Conservation (phyloP, 2,797 vertebrate species). For the Crypturellus tataupa region DNA sequence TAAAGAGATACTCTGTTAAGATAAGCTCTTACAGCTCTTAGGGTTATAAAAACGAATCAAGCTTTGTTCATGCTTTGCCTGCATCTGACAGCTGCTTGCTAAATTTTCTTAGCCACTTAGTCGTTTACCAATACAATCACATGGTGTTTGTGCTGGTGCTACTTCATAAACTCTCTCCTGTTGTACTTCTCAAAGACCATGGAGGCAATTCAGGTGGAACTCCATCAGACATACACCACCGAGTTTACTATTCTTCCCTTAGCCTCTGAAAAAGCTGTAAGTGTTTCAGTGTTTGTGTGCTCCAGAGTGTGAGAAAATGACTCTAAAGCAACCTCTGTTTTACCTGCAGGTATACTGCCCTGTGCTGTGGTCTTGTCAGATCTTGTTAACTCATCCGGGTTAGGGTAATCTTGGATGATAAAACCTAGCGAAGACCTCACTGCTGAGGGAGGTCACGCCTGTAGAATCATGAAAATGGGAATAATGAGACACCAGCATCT, state of each 20-base stretch:
- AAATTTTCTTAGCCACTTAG: not conserved
- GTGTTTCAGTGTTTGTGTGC: not conserved
- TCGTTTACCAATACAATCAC: not conserved
- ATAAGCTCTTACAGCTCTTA: not conserved
- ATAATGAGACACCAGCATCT: not conserved
- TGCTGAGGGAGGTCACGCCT: slow-evolving; percentile 14
- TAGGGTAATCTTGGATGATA: slow-evolving; percentile 38
- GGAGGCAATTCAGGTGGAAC: not conserved
- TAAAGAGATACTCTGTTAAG: not conserved
- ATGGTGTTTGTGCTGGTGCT: not conserved
- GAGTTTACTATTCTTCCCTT: not conserved
- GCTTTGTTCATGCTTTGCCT: not conserved
- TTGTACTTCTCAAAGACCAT: not conserved
- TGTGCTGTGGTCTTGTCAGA: slow-evolving; percentile 59
- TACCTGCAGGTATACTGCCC: slow-evolving; percentile 64
- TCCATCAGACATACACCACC: not conserved
- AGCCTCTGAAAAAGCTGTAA: not conserved
- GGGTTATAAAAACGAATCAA: not conserved
- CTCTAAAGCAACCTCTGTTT: slow-evolving; percentile 50
- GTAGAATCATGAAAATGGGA: slow-evolving; percentile 35
- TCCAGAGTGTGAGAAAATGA: slow-evolving; percentile 58
- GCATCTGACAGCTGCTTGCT: not conserved
- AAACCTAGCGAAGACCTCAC: slow-evolving; percentile 48
- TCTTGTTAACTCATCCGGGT: slow-evolving; percentile 57
- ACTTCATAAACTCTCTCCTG: not conserved